phyloP scores from a whole-genome alignment of 2,888 invertebrate species.

The Drepana falcataria region DNA sequence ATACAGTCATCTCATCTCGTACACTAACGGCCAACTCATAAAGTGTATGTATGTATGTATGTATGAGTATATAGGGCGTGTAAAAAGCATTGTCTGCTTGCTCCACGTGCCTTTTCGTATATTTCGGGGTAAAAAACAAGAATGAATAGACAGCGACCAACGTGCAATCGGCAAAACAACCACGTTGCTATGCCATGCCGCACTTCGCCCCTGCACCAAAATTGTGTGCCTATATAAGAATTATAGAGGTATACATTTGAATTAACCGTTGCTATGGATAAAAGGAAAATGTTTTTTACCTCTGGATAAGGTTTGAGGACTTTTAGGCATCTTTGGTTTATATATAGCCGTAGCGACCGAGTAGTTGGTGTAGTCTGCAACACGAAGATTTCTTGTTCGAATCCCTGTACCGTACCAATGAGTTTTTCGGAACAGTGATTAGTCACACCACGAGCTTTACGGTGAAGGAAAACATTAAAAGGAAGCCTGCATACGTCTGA shows the following conservation, averaged over 20 bases:
- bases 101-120: slow-evolving; percentile 40
- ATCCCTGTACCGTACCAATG: too few relatives aligned
- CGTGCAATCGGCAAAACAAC: slow-evolving; percentile 71
- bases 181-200: slow-evolving; percentile 63
- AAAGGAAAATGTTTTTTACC: too few relatives aligned
- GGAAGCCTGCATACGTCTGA: too few relatives aligned
- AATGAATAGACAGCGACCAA: slow-evolving; percentile 41
- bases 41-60: slow-evolving; percentile 24
- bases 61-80: slow-evolving; percentile 15
- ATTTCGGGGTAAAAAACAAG: slow-evolving; percentile 49
- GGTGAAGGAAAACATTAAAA: too few relatives aligned
- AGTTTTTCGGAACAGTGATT: too few relatives aligned
- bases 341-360: too few relatives aligned
- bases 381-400: too few relatives aligned
- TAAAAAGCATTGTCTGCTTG: slow-evolving; percentile 42
- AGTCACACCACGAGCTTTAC: too few relatives aligned
- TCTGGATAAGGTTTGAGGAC: too few relatives aligned
- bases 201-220: slow-evolving; percentile 49
- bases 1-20: not conserved
- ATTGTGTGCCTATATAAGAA: slow-evolving; percentile 20
- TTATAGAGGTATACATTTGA: slow-evolving; percentile 6
- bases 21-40: slow-evolving; percentile 21
- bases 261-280: too few relatives aligned
- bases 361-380: too few relatives aligned
- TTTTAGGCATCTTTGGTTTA: too few relatives aligned